These are phyloP conservation scores for Battus philenor DNA, from an alignment of 1,140 invertebrate species.

Conservation along the genomic window DNA sequence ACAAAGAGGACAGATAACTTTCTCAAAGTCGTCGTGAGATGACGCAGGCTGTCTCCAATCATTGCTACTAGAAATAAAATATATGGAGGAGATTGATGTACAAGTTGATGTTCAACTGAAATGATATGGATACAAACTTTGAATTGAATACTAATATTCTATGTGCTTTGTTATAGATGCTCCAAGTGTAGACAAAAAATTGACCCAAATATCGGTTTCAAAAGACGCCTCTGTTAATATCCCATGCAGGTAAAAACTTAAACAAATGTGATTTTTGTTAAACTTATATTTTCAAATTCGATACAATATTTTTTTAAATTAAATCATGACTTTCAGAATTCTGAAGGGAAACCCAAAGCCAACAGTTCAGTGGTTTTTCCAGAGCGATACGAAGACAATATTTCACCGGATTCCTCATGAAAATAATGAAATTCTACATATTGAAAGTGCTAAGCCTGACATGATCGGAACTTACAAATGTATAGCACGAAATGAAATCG, in stretches of 20 bases:
- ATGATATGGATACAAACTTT: too few species aligned
- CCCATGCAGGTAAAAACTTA: constrained; percentile 12
- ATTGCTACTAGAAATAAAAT: too few species aligned
- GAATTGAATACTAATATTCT: too few species aligned
- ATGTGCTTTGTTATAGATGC: constrained; percentile 5
- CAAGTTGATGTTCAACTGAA: too few species aligned
- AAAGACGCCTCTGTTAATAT: constrained; percentile 1
- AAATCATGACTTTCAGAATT: background rate
- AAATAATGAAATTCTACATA: constrained; percentile 1
- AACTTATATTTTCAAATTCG: background rate
- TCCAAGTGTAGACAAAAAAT: constrained; percentile 7
- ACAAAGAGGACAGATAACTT: too few species aligned
- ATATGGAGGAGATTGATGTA: too few species aligned
- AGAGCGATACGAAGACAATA: background rate
- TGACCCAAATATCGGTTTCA: background rate
- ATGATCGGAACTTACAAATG: constrained; percentile 3
- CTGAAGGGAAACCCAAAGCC: constrained; percentile 5
- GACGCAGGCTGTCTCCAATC: too few species aligned
- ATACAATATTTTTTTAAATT: background rate
- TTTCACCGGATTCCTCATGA: background rate
- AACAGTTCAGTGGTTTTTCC: constrained; percentile 1
- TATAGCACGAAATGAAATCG: constrained; percentile 6
- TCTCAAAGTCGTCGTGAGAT: too few species aligned
- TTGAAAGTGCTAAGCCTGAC: background rate
- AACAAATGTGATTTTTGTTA: background rate